phyloP scores from a whole-genome alignment of 2,113 vertebrate genomes.

The Hymenochirus boettgeri region DNA sequence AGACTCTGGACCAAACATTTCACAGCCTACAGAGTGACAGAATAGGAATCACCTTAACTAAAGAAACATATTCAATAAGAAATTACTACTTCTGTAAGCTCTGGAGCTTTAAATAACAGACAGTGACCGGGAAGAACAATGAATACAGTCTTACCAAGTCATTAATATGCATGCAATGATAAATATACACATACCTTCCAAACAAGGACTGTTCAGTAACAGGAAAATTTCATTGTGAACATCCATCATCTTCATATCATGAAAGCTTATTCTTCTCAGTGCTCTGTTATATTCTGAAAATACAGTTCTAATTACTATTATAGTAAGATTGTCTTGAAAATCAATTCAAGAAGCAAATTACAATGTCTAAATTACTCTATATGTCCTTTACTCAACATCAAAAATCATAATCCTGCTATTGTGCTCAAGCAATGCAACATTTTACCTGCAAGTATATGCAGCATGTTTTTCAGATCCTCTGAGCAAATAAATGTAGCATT shows the following conservation, averaged over 20 bases:
- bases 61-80: too few species aligned
- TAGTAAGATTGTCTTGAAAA: neutral
- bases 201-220: slow-evolving; percentile 65
- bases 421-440: too few species aligned
- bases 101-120: neutral
- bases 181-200: slow-evolving; percentile 64
- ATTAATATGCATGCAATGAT: too few species aligned
- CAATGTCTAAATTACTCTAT: too few species aligned
- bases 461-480: slow-evolving; percentile 57
- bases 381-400: too few species aligned
- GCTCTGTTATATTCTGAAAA: slow-evolving; percentile 61
- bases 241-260: slow-evolving; percentile 74
- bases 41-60: too few species aligned
- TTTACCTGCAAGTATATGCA: slow-evolving; percentile 67
- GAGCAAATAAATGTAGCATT: slow-evolving; percentile 60
- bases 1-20: too few species aligned
- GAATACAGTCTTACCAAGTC: too few species aligned
- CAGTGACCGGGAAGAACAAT: too few species aligned
- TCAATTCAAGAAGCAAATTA: too few species aligned
- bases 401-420: too few species aligned
- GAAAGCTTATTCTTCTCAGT: slow-evolving; percentile 70
- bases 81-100: neutral
- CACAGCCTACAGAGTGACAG: too few species aligned
- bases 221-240: slow-evolving; percentile 73
- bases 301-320: neutral